Evolutionary conservation across 2,888 invertebrate genomes (phyloP).

Genomic region (Ornithoptera priamus): DNA sequence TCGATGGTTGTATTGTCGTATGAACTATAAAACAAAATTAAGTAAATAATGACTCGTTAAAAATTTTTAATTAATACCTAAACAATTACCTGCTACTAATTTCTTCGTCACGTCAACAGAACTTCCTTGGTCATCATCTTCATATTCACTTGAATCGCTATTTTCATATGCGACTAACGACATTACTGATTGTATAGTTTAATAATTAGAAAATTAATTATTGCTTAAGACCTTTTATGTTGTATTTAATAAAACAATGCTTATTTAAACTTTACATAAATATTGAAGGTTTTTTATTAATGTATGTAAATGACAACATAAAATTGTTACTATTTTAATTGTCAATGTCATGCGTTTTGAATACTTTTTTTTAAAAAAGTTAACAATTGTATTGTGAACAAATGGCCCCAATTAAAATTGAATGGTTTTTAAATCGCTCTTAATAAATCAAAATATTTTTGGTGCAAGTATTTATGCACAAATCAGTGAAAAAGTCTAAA

Average conservation of each 20-base stretch:
- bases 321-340: background rate
- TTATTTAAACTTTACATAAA: too few species aligned
- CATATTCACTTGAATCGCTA: slow-evolving; percentile 71
- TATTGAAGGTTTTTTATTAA: too few species aligned
- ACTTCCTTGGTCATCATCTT: slow-evolving; percentile 51
- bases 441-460: too few species aligned
- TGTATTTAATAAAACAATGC: too few species aligned
- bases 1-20: slow-evolving; percentile 32
- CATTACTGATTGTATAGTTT: slow-evolving; percentile 53
- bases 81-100: slow-evolving; percentile 43
- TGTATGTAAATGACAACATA: background rate
- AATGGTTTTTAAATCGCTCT: too few species aligned
- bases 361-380: slow-evolving; percentile 13
- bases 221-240: too few species aligned
- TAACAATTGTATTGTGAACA: too few species aligned
- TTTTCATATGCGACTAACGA: slow-evolving; percentile 83
- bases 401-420: too few species aligned
- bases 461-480: too few species aligned
- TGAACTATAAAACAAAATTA: slow-evolving; percentile 9
- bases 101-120: slow-evolving; percentile 44
- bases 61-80: too few species aligned
- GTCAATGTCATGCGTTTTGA: background rate
- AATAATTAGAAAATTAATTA: too few species aligned
- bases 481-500: too few species aligned
- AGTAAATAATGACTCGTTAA: background rate